Base-by-base conservation (phyloP, 2,113 vertebrate genomes). In the Gopherus evgoodei region DNA sequence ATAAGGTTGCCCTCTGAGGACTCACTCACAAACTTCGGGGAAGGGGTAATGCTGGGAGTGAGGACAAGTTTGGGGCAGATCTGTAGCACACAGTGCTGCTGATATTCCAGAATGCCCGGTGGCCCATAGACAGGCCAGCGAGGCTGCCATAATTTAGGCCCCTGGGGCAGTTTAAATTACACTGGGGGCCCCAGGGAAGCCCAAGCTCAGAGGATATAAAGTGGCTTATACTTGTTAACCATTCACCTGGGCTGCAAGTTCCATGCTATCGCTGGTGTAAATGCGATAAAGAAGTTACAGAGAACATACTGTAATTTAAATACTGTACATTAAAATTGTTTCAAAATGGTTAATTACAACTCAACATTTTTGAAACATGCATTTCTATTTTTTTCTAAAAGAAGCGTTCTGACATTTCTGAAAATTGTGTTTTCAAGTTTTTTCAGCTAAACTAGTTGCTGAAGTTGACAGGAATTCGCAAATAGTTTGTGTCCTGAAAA, bases 261-360 rank as follows among this genome's bases (percentile, higher is more conserved):
- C 10, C 81, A 21, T 90, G 25, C 16, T 47, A 76, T 89, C 13
- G 54, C 86, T 69, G 83, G 62, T 88, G 57, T 78, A 92, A 27
- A 44, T 86, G 19, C 75, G 62, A 44, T 22, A 24, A 76, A 44
- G 22, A 76, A 44, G 11, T 25, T 44, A 76, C 22, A 72, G 42
- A 72, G 85, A 95, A 93, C 6, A 47, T 19, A 50, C 49, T 83
- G 57, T 57, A 27, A 47, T 14, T 47, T 75, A 88, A 93, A 95
- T 54, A 54, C 52, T 54, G 53, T 54, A 31, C 13, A 62, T 31
- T 31, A 62, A 62, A 62, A 62, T 31, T 31, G 17, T 38, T 69
- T 69, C 16, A 69, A 69, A 69, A 69, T 21, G 4, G 31, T 69
- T 69, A n/a, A n/a, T 69, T 69, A 21, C 65, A 69, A n/a, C 65